Base-by-base conservation (phyloP, 2,797 vertebrate species). In the Oophaga sylvatica region DNA sequence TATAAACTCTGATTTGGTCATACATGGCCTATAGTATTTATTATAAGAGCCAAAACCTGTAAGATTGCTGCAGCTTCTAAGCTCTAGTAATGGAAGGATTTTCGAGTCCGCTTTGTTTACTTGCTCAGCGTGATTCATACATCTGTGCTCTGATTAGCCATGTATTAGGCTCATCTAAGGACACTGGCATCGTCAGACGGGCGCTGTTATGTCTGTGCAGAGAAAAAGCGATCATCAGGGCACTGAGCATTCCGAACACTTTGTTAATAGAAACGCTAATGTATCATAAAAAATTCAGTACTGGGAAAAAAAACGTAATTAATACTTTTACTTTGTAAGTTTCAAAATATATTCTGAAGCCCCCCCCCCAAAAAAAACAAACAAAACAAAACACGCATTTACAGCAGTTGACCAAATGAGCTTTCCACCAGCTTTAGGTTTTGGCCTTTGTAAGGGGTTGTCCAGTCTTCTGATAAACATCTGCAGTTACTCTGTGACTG, bases 101-200 rank as follows among this genome's bases (percentile, higher is more conserved):
- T 63, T 75, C 63, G 59, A 83, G 83, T 22, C 87, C 70, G 89
- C 83, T 87, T 93, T 93, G 92, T 92, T 93, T 92, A 91, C 90
- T 79, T 88, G 87, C 90, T 90, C 90, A 84, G 81, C 53, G 90
- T 88, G 77, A 26, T 92, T 90, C 81, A 90, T 88, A 77, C 88
- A 90, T 89, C 88, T 90, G 90, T 90, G 88, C 81, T 65, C 80
- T 73, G 87, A 89, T 92, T 90, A 91, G 86, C 77, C 75, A 83
- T 87, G 90, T 76, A 78, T 91, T 88, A 65, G 85, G 89, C 77
- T 90, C 85, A 89, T 84, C 82, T 90, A 26, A 85, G 90, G 84
- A 90, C 84, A 26, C 63, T 91, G 84, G 67, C n/a, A 17, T 90
- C 88, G 31, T 73, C 86, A 91, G 85, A 41, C 75, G 90, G 80